phyloP scores from a whole-genome alignment of 2,113 vertebrate genomes.

The Ginglymostoma cirratum region DNA sequence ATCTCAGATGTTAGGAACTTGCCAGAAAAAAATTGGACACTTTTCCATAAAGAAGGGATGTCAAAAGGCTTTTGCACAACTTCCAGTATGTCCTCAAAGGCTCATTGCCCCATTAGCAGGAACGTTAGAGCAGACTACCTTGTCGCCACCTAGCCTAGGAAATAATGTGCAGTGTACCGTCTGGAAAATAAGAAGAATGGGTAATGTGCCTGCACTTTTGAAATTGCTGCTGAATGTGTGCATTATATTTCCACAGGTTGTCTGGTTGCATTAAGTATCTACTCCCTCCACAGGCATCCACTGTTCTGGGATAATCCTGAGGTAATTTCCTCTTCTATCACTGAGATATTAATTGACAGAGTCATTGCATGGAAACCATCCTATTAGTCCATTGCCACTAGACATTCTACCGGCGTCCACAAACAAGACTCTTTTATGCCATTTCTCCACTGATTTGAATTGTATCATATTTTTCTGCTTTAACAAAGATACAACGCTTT shows the following conservation, averaged over 20 bases:
- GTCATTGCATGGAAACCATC: background rate
- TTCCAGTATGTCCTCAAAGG: background rate
- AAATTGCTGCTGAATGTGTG: background rate
- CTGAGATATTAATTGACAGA: background rate
- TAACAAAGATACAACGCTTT: background rate
- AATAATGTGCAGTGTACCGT: background rate
- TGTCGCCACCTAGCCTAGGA: background rate
- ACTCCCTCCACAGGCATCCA: conserved; percentile 60
- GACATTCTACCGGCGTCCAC: background rate
- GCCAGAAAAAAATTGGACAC: background rate
- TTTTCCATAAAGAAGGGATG: background rate
- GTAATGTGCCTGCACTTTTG: background rate
- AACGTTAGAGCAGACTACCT: background rate
- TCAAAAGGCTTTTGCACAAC: background rate
- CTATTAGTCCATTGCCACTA: background rate
- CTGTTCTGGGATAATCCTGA: conserved; percentile 65
- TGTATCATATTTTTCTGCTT: background rate
- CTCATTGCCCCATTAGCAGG: background rate
- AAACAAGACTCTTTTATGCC: background rate
- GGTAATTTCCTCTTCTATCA: conserved; percentile 46
- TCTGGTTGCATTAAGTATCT: conserved; percentile 57
- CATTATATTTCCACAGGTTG: conserved; percentile 42
- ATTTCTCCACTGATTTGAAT: background rate
- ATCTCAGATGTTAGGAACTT: background rate
- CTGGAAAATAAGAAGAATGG: background rate